Evolutionary conservation across 2,113 vertebrate genomes (phyloP), one percentile per base, ranked within the genome.

Genomic region (Oophaga pumilio): DNA sequence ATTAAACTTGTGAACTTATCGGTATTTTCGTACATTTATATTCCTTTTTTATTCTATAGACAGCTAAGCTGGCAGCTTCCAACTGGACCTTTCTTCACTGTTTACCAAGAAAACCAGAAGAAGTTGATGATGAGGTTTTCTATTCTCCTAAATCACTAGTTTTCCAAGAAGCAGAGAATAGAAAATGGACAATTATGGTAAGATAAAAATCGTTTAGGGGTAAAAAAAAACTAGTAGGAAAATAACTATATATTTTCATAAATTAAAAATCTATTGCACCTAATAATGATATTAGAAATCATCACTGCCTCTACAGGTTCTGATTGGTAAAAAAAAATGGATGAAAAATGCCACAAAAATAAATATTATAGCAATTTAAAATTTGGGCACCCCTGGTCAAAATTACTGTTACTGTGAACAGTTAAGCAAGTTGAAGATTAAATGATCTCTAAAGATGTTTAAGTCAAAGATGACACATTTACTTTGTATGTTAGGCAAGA

Each of bases 121-220:
- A 99, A 93, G 98, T 98, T 85, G 94, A 98, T 20, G 96, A 99
- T 86, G 93, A 97, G 89, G 96, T 99, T 2, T 99, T 99, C 93
- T 98, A 98, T 93, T 98, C 96, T 28, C 89, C 96, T 20, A 93
- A 1, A 2, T 99, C 97, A 14, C 89, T 99, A 15, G 96, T 97
- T 77, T 99, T 98, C 89, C 94, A 94, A 53, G 97, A 98, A 91
- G 97, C 97, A 78, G 97, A 97, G 94, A 99, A 99, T 88, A 95
- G 97, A 90, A 99, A 99, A 91, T 98, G 97, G 97, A 98, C 97
- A 59, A 96, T 97, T 89, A 98, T 98, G 97, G 97, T 95, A 94
- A 92, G 90, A 60, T 81, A 52, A n/a, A 50, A 71, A 85, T 11
- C 0, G 26, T 28, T 11, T 18, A 84, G n/a, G 8, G 33, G 33